phyloP scores from a whole-genome alignment of 2,113 vertebrate genomes.

The Lampris megalopsis region DNA sequence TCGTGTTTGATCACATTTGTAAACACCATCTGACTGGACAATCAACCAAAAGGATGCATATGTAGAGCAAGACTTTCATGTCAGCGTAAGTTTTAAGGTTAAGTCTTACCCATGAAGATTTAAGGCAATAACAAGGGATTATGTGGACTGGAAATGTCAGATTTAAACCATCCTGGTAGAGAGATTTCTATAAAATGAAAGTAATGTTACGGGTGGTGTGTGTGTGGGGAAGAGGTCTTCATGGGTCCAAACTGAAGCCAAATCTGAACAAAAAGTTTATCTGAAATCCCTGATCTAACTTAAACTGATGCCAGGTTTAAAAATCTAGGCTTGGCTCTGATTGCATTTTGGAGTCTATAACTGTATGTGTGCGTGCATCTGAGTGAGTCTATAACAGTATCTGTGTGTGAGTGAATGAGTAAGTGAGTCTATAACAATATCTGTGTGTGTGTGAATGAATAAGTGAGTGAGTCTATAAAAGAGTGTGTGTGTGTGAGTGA shows the following conservation, averaged over 20 bases:
- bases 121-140: slow-evolving; percentile 51
- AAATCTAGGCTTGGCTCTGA: not conserved
- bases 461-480: slow-evolving; percentile 6
- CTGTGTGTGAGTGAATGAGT: not conserved
- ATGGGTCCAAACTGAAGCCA: slow-evolving; percentile 6
- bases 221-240: not conserved
- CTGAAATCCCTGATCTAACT: not conserved
- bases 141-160: slow-evolving; percentile 32
- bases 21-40: slow-evolving; percentile 56
- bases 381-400: not conserved
- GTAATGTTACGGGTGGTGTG: not conserved
- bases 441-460: not conserved
- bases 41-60: slow-evolving; percentile 46
- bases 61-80: slow-evolving; percentile 36
- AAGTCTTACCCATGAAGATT: slow-evolving; percentile 34
- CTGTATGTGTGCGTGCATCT: not conserved
- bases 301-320: slow-evolving; percentile 1
- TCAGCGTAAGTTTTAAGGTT: slow-evolving; percentile 30
- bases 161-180: slow-evolving; percentile 21
- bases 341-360: not conserved
- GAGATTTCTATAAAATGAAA: not conserved
- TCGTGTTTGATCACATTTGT: slow-evolving; percentile 57
- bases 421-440: not conserved
- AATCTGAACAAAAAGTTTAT: not conserved
- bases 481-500: slow-evolving; percentile 38